Conservation (phyloP, 1,140 invertebrate genomes). For the Papilio aristodemus region DNA sequence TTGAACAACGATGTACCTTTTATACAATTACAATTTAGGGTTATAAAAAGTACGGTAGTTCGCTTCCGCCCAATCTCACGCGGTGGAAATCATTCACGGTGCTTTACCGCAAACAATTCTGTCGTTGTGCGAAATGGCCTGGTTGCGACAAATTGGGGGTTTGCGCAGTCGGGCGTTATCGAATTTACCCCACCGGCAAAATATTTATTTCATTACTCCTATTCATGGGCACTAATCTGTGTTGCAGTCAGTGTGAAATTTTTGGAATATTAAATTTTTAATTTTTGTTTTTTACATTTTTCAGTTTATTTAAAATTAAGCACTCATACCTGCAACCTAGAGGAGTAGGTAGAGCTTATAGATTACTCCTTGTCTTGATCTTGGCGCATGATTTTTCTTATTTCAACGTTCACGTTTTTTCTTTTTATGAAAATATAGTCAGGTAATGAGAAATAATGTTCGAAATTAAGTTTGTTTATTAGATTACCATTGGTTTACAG, state of each 20-base stretch:
- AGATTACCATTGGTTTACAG: too few relatives aligned
- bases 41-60: constrained; percentile 39
- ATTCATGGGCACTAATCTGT: constrained; percentile 76
- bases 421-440: too few relatives aligned
- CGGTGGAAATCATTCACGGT: constrained; percentile 60
- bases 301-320: too few relatives aligned
- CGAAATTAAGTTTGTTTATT: too few relatives aligned
- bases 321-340: too few relatives aligned
- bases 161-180: constrained; percentile 66
- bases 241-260: constrained; percentile 48
- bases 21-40: constrained; percentile 1
- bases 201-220: constrained; percentile 80
- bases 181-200: constrained; percentile 75
- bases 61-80: constrained; percentile 64
- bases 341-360: too few relatives aligned
- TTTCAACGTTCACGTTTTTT: too few relatives aligned
- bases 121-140: constrained; percentile 70
- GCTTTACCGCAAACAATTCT: constrained; percentile 68
- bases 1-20: too few relatives aligned
- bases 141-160: constrained; percentile 65
- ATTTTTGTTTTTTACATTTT: too few relatives aligned
- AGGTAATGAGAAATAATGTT: too few relatives aligned
- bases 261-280: not conserved
- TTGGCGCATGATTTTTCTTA: too few relatives aligned
- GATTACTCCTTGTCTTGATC: too few relatives aligned